These are phyloP conservation scores for Diabrotica balteata DNA, from an alignment of 2,888 invertebrate species.

Conservation along the genomic window DNA sequence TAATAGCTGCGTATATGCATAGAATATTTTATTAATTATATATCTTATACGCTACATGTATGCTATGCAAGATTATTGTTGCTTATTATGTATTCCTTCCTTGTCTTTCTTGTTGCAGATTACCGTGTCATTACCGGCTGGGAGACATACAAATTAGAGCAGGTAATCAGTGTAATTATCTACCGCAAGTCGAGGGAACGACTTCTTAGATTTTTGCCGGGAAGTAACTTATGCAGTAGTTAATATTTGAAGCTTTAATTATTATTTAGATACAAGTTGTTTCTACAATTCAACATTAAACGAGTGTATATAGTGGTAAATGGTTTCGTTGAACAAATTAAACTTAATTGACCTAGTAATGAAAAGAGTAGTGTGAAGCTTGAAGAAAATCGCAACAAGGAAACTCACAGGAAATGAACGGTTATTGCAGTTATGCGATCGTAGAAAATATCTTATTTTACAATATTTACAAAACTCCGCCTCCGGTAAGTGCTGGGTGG, in stretches of 20 bases:
- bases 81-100: conserved; percentile 3
- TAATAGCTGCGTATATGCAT: not conserved
- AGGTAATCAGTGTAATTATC: conserved; percentile 11
- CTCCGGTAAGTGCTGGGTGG: no score
- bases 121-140: conserved; percentile 9
- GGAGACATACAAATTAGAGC: conserved; percentile 7
- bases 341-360: no score
- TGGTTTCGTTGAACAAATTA: no score
- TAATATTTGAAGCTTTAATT: no score
- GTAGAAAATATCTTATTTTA: no score
- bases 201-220: not conserved
- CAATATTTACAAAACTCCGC: no score
- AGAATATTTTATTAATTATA: conserved; percentile 2
- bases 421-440: no score
- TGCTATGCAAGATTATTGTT: not conserved
- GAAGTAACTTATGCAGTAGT: not conserved
- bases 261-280: no score
- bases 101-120: conserved; percentile 6
- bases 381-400: not conserved
- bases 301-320: no score
- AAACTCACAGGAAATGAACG: not conserved
- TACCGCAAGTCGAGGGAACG: not conserved
- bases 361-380: no score
- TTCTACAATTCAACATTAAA: no score
- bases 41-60: not conserved